Evolutionary conservation across 2,888 invertebrate genomes (phyloP).

Genomic region (Mythimna albipuncta): DNA sequence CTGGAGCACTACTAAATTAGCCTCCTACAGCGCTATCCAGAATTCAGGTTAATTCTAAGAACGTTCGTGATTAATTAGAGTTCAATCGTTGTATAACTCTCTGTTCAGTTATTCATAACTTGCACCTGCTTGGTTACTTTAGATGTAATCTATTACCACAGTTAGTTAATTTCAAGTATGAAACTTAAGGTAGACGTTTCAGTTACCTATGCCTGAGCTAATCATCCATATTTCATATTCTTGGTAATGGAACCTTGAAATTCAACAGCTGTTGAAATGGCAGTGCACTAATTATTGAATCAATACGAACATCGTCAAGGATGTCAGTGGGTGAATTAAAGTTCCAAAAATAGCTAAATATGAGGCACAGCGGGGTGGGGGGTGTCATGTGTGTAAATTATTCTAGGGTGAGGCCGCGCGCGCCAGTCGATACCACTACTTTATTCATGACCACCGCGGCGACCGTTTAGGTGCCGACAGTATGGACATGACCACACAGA

Average conservation of each 20-base stretch:
- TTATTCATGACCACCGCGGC: conserved; percentile 87
- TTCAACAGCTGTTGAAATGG: conserved; percentile 56
- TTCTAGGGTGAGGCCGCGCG: conserved; percentile 81
- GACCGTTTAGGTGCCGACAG: conserved; percentile 78
- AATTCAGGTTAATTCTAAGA: conserved; percentile 46
- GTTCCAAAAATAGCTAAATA: conserved; percentile 79
- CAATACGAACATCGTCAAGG: conserved; percentile 62
- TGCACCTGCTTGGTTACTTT: conserved; percentile 23
- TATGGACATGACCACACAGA: conserved; percentile 73
- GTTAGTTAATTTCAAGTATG: conserved; percentile 1
- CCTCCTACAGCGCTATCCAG: conserved; percentile 2
- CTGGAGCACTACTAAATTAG: conserved; percentile 39
- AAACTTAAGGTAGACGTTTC: neutral
- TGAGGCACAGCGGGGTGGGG: conserved; percentile 63
- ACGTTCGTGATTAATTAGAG: conserved; percentile 40
- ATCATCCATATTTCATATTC: conserved; percentile 35
- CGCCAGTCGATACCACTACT: conserved; percentile 87
- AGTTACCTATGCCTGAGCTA: conserved; percentile 7
- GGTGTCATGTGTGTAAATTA: conserved; percentile 85
- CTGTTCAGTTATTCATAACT: conserved; percentile 42
- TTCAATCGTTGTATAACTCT: conserved; percentile 37
- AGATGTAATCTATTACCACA: conserved; percentile 16
- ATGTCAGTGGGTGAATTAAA: conserved; percentile 66
- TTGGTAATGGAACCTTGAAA: conserved; percentile 48
- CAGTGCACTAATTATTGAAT: conserved; percentile 57